These are phyloP conservation scores for Pteruthius melanotis DNA, from an alignment of 2,113 vertebrate species.

Conservation along the genomic window DNA sequence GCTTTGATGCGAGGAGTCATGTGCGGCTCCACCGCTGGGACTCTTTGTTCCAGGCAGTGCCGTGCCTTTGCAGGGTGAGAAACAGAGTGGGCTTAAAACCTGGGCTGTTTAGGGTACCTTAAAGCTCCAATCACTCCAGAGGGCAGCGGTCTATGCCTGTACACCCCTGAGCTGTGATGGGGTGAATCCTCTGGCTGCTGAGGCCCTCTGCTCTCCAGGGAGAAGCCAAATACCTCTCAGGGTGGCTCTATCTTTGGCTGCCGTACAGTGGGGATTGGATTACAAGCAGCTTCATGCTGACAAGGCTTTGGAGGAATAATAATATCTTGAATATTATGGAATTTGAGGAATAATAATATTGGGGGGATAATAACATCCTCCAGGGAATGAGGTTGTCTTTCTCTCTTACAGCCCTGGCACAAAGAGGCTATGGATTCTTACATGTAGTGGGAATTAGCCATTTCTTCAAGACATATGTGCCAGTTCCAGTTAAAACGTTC, in stretches of 20 bases:
- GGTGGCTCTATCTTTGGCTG: conserved; percentile 22
- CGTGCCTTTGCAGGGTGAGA: neutral
- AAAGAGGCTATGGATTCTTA: neutral
- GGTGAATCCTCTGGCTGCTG: neutral
- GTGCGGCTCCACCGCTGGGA: accelerated
- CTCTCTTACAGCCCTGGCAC: neutral
- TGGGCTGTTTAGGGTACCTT: neutral
- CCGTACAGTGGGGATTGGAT: neutral
- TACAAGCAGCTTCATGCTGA: conserved; percentile 51
- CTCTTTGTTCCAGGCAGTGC: neutral
- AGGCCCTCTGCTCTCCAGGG: neutral
- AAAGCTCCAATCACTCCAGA: neutral
- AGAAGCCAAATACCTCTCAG: neutral
- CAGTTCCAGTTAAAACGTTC: conserved; percentile 30
- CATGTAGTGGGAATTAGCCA: neutral
- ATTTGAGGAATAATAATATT: conserved; percentile 47
- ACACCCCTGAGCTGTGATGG: neutral
- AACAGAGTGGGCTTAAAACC: neutral
- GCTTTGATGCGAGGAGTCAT: neutral
- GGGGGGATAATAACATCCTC: conserved; percentile 24
- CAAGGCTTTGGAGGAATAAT: conserved; percentile 44
- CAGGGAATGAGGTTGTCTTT: conserved; percentile 5
- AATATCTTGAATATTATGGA: conserved; percentile 46
- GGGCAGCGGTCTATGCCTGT: accelerated
- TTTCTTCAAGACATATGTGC: neutral